Evolutionary conservation across 2,888 invertebrate genomes (phyloP), one percentile per base, ranked within the genome.

Genomic region (Tortrix viridana): DNA sequence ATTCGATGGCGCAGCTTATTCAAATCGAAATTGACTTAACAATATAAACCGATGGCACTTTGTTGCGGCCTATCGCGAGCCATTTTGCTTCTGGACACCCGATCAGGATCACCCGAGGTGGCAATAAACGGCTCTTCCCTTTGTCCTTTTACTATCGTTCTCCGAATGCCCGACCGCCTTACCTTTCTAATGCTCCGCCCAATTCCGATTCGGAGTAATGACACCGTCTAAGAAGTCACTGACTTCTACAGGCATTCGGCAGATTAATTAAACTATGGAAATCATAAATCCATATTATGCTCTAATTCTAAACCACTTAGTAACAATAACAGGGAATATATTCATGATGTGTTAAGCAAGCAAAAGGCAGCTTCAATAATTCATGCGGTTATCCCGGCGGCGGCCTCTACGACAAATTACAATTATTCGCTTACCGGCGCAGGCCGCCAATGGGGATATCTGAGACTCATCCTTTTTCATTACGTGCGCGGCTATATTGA

Each of bases 401-500:
- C n/a, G 9, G 49, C 18, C 32, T 26, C 19, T 20, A 3, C 52
- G 38, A 63, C 63, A 48, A 63, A 58, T 63, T 48, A 63, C 41
- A 63, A 53, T 63, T 48, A 53, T 47, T 41, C 38, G 50, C 46
- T 38, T 38, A 56, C 43, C 56, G 16, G 41, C 41, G 14, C 16
- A n/a, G 5, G 43, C 50, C n/a, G 20, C 46, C 41, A 9, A 32
- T 47, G 37, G 57, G 20, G 32, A 41, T 47, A 18, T 57, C 48
- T 48, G 58, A 56, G 18, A 23, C 48, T 54, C 65, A 65, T 65
- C 53, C 54, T 61, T 65, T 61, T 54, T 58, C 47, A 65, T 65
- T 65, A 61, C 43, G 41, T 46, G 12, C 19, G 44, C 44, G 16
- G 46, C 7, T 7, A 44, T 44, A 48, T 59, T 48, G 18, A 19